Percentiles rank a stretch among this genome's conserved stretches.
These are phyloP conservation scores for Cisticola juncidis DNA, from an alignment of 2,113 vertebrate genomes.

Conservation along the genomic window DNA sequence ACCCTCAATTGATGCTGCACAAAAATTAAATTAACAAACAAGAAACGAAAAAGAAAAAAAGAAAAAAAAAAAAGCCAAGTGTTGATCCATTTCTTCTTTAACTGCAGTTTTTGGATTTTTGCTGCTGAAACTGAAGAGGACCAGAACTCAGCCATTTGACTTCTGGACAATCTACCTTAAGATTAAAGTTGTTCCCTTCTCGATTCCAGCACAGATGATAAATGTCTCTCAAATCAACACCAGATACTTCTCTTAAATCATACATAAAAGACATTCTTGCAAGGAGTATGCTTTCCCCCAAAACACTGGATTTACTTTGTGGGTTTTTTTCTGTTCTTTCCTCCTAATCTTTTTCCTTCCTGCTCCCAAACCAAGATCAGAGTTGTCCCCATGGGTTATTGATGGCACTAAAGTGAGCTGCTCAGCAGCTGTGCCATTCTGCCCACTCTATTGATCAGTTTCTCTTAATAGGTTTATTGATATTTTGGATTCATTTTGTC, in stretches of 20 bases:
- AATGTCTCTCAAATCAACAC: neutral
- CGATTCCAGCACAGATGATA: neutral
- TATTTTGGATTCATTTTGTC: slow-evolving; percentile 51
- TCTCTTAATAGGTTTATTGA: slow-evolving; percentile 63
- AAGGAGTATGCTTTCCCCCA: neutral
- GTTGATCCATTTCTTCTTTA: neutral
- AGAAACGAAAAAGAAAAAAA: neutral
- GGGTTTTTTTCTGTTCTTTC: neutral
- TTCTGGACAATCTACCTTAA: neutral
- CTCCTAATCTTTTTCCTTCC: neutral
- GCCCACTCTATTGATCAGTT: slow-evolving; percentile 6
- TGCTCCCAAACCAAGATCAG: neutral
- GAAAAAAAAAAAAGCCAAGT: neutral
- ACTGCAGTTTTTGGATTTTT: neutral
- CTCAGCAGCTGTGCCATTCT: slow-evolving; percentile 42
- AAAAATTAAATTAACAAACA: neutral
- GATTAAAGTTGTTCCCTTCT: neutral
- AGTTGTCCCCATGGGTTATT: slow-evolving; percentile 28
- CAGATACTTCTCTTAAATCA: neutral
- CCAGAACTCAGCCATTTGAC: neutral
- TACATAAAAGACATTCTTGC: neutral
- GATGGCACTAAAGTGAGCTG: slow-evolving; percentile 31
- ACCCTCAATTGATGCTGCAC: neutral
- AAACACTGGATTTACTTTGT: neutral
- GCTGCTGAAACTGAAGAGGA: neutral